Conservation (phyloP, 2,113 vertebrate species). For the Etheostoma spectabile region DNA sequence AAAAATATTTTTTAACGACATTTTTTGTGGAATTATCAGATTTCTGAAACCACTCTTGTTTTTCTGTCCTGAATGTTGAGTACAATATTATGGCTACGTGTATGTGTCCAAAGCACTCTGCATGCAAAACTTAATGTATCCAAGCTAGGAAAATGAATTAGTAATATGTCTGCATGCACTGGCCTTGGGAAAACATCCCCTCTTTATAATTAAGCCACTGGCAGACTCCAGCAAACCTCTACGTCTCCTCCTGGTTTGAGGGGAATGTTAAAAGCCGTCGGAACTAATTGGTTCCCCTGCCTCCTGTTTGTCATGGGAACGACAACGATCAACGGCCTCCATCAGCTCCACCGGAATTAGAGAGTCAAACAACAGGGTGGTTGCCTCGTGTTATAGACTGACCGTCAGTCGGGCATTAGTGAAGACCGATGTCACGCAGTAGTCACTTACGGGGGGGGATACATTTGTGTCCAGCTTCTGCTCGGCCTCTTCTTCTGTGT, state of each 20-base stretch:
- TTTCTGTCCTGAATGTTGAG: not conserved
- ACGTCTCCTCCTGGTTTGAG: constrained; percentile 51
- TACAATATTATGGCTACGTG: not conserved
- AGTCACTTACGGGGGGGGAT: constrained; percentile 19
- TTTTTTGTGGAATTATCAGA: not conserved
- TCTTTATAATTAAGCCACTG: constrained; percentile 71
- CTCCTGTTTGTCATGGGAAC: constrained; percentile 75
- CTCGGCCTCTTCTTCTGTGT: not conserved
- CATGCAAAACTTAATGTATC: constrained; percentile 52
- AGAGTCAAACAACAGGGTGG: constrained; percentile 56
- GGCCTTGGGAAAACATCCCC: constrained; percentile 68
- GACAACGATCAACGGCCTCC: constrained; percentile 58
- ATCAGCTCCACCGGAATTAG: constrained; percentile 41
- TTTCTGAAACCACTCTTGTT: not conserved
- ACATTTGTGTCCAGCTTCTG: not conserved
- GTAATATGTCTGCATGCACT: constrained; percentile 62
- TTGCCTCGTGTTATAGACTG: constrained; percentile 50
- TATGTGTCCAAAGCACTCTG: constrained; percentile 16
- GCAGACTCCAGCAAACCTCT: constrained; percentile 48
- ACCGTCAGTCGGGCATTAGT: constrained; percentile 55
- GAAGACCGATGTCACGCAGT: constrained; percentile 65
- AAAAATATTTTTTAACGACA: not conserved
- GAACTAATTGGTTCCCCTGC: constrained; percentile 81
- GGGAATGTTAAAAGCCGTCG: constrained; percentile 67
- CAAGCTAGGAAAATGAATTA: constrained; percentile 64